These are phyloP conservation scores for Rhamnusium bicolor DNA, from an alignment of 2,888 invertebrate species.

Conservation along the genomic window DNA sequence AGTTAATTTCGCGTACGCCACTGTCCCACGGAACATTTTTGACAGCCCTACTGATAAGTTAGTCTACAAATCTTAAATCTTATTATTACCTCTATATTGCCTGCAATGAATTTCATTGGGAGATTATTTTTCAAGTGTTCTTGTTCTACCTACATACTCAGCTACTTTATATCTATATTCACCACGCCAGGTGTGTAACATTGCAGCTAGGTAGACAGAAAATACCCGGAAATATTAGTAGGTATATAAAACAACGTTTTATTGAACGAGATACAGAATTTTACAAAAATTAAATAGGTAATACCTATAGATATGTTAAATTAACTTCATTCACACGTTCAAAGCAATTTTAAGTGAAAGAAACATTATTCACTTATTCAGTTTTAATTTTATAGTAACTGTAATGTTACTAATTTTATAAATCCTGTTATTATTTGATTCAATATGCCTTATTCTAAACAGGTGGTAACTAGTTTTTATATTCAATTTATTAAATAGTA, in stretches of 20 bases:
- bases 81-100: not conserved
- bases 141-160: not conserved
- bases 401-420: conserved; percentile 6
- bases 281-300: not conserved
- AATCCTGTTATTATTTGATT: not conserved
- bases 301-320: not conserved
- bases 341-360: not conserved
- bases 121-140: not conserved
- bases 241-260: not conserved
- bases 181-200: not conserved
- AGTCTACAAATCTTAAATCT: not conserved
- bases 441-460: conserved; percentile 38
- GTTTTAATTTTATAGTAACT: not conserved
- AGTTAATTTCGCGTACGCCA: no score
- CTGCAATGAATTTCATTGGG: not conserved
- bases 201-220: not conserved
- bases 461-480: conserved; percentile 48
- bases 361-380: not conserved
- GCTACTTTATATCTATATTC: not conserved
- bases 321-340: conserved; percentile 2
- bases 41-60: no score
- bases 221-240: not conserved
- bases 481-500: conserved; percentile 41
- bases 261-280: not conserved
- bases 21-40: no score